Evolutionary conservation across 2,113 vertebrate species (phyloP).

Genomic region (Vireo altiloquus): DNA sequence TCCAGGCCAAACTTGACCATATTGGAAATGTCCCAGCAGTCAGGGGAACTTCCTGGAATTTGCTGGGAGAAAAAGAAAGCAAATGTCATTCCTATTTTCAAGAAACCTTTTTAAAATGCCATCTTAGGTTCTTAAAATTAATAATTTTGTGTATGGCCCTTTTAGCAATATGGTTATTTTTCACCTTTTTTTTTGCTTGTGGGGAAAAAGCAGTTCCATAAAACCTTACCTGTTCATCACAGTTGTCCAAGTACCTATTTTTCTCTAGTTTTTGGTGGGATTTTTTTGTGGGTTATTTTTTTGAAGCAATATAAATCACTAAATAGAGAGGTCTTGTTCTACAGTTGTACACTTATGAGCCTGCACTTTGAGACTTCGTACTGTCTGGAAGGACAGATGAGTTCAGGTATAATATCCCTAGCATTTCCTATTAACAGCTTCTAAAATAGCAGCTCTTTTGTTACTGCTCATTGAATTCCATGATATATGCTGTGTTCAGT

Average conservation of each 20-base stretch:
- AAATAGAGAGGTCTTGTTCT: not conserved
- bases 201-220: not conserved
- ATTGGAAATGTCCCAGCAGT: not conserved
- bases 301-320: not conserved
- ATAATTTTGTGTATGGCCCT: not conserved
- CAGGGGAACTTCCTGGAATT: not conserved
- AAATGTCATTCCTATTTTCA: not conserved
- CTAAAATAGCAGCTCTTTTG: not conserved
- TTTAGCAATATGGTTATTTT: not conserved
- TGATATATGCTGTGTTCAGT: not conserved
- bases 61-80: accelerated
- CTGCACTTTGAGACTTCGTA: not conserved
- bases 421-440: not conserved
- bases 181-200: not conserved
- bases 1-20: not conserved
- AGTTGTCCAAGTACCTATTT: not conserved
- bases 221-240: not conserved
- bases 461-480: not conserved
- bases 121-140: not conserved
- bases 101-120: not conserved
- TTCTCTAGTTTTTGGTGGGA: not conserved
- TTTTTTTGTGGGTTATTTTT: not conserved
- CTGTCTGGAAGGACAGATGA: not conserved
- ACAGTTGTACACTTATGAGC: not conserved
- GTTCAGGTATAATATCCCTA: not conserved